Base-by-base conservation (phyloP, 2,888 invertebrate species). In the Drosophila nigritarsus region DNA sequence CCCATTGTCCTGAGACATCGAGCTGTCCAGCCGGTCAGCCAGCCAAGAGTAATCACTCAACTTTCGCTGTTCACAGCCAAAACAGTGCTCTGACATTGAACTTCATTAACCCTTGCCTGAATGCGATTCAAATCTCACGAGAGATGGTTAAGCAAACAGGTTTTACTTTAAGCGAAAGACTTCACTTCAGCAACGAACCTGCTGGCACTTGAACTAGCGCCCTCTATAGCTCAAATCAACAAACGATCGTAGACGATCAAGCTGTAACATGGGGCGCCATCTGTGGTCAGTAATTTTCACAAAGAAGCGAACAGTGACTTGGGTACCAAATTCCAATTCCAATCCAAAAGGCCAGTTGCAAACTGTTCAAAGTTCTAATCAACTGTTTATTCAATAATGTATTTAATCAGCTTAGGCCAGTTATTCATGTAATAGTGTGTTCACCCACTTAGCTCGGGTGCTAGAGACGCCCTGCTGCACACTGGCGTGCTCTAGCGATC, bases 161-260 rank as follows among this genome's bases (percentile, higher is more conserved):
- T 76, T 76, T 76, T 29, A 5, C n/a, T n/a, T 6, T 20, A 72
- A 84, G 59, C 79, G 65, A 82, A 86, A 84, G 84, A 86, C 45
- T 45, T 45, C 3, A 24, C 80, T 80, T 72, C 55, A 69, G 74
- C 74, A 75, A 77, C 77, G 72, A 85, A 86, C 80, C 78, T 73
- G 81, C 56, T 27, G 54, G 42, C 40, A 34, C 11, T 54, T 24
- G 2, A n/a, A 9, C 49, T 51, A 13, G 24, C 66, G 73, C 70
- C 69, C 45, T 42, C 65, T 73, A 54, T 34, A 32, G n/a, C 8
- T 45, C 18, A 24, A 45, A 6, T 18, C 38, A 34, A 29, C 9
- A 8, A 18, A 32, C 45, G 30, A 34, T 20, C 24, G 45, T 48
- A 48, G 13, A 3, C 36, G 27, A 5, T 1, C 3, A 4, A 32